A percentile compares a stretch with the other conserved stretches of the same genome.
Evolutionary conservation across 2,113 vertebrate genomes (phyloP).

Genomic region (Caloenas nicobarica): DNA sequence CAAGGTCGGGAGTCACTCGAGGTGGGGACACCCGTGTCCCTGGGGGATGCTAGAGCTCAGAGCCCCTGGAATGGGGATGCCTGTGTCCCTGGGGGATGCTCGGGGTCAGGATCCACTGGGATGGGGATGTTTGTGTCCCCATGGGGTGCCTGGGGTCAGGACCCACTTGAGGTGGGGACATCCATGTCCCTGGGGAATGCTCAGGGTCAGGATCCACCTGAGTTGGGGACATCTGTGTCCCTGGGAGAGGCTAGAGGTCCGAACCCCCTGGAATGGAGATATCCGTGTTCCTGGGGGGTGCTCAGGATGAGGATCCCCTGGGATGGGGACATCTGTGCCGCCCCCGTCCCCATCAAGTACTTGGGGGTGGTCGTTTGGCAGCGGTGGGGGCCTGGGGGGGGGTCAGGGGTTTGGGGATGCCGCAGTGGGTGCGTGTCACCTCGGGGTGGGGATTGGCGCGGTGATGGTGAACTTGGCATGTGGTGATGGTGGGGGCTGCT

Average conservation of each 20-base stretch:
- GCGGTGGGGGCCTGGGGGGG: background rate
- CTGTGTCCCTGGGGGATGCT: background rate
- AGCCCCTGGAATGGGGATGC: no score
- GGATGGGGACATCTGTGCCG: no score
- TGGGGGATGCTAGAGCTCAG: background rate
- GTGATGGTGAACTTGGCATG: no score
- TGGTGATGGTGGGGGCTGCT: no score
- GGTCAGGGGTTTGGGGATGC: background rate
- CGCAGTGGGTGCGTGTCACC: no score
- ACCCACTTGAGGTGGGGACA: background rate
- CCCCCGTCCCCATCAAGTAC: fast-evolving
- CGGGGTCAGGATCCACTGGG: background rate
- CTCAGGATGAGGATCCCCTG: no score
- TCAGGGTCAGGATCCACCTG: no score
- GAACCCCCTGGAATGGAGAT: background rate
- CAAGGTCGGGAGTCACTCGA: fast-evolving
- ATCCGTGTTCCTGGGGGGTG: background rate
- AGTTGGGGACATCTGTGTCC: background rate
- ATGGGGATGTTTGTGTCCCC: no score
- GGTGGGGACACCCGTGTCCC: background rate
- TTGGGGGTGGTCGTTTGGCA: fast-evolving
- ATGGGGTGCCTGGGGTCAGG: background rate
- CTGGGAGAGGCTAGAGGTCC: background rate
- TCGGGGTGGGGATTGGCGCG: no score
- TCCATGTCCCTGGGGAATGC: fast-evolving